These are phyloP conservation scores for Neogobius melanostomus DNA, from an alignment of 2,113 vertebrate genomes.

Conservation along the genomic window DNA sequence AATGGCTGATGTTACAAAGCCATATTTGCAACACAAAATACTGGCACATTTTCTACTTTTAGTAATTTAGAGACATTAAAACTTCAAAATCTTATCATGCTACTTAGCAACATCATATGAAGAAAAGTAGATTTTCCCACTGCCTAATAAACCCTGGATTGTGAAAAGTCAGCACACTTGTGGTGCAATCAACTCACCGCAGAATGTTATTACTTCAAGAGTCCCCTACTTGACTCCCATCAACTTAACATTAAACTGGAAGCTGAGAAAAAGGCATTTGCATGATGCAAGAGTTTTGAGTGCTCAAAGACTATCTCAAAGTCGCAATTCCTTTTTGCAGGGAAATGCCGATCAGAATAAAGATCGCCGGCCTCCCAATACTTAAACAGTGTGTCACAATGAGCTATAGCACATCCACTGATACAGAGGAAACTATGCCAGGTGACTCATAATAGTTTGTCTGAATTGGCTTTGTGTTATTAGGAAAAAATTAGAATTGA, in stretches of 20 bases:
- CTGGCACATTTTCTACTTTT: not conserved
- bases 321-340: slow-evolving; percentile 36
- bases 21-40: not conserved
- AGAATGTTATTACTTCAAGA: slow-evolving; percentile 51
- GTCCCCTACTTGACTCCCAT: slow-evolving; percentile 39
- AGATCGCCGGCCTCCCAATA: slow-evolving; percentile 30
- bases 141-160: slow-evolving; percentile 46
- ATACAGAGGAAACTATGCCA: slow-evolving; percentile 39
- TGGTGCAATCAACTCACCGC: slow-evolving; percentile 51
- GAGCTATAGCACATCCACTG: slow-evolving; percentile 36
- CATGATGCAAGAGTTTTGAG: slow-evolving; percentile 40
- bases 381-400: slow-evolving; percentile 31
- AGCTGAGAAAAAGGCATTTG: slow-evolving; percentile 24
- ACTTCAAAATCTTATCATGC: too few species aligned
- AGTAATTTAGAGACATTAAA: not conserved
- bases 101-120: too few species aligned
- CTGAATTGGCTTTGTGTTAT: slow-evolving; percentile 41
- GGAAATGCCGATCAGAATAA: slow-evolving; percentile 43
- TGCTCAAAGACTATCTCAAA: slow-evolving; percentile 36
- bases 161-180: slow-evolving; percentile 54
- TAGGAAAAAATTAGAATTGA: slow-evolving; percentile 21
- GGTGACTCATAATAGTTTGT: slow-evolving; percentile 50
- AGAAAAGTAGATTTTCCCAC: slow-evolving; percentile 41
- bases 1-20: not conserved
- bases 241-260: slow-evolving; percentile 48